phyloP scores from a whole-genome alignment of 23 tunicate species.

The Halocynthia aurantium region DNA sequence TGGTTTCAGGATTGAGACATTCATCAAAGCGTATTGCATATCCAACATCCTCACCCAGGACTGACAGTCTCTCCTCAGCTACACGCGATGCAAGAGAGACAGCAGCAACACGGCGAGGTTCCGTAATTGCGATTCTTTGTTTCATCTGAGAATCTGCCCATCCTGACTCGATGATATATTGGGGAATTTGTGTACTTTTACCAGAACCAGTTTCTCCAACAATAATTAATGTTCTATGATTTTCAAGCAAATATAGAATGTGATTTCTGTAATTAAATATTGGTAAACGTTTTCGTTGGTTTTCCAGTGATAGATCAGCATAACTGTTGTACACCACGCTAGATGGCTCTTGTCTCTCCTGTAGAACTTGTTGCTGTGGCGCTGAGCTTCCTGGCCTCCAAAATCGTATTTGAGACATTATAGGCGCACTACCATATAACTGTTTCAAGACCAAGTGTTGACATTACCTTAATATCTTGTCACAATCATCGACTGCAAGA shows the following conservation, averaged over 20 bases:
- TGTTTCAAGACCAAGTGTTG: too few relatives aligned
- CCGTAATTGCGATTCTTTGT: conserved; percentile 53
- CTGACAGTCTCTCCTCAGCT: conserved; percentile 49
- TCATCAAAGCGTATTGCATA: conserved; percentile 89
- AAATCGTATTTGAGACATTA: conserved; percentile 29
- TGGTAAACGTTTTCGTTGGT: conserved; percentile 69
- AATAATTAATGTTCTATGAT: conserved; percentile 48
- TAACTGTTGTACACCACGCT: conserved; percentile 4
- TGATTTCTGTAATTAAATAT: conserved; percentile 78
- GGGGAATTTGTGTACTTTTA: conserved; percentile 92
- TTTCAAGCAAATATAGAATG: conserved; percentile 69
- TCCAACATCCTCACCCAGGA: conserved; percentile 81
- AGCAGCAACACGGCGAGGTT: conserved; percentile 86
- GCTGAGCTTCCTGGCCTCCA: conserved; percentile 75
- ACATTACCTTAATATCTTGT: too few relatives aligned
- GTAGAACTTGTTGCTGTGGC: conserved; percentile 51
- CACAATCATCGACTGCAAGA: too few relatives aligned
- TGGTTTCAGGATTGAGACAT: conserved; percentile 27
- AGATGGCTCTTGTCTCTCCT: conserved; percentile 29
- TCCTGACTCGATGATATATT: conserved; percentile 82
- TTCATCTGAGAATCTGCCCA: conserved; percentile 41
- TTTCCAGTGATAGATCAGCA: conserved; percentile 63
- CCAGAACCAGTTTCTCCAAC: conserved; percentile 98
- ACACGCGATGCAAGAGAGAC: conserved; percentile 74
- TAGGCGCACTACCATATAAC: too few relatives aligned